Evolutionary conservation across 2,888 invertebrate genomes (phyloP), one percentile per base, ranked within the genome.

Genomic region (Chorisops tibialis): DNA sequence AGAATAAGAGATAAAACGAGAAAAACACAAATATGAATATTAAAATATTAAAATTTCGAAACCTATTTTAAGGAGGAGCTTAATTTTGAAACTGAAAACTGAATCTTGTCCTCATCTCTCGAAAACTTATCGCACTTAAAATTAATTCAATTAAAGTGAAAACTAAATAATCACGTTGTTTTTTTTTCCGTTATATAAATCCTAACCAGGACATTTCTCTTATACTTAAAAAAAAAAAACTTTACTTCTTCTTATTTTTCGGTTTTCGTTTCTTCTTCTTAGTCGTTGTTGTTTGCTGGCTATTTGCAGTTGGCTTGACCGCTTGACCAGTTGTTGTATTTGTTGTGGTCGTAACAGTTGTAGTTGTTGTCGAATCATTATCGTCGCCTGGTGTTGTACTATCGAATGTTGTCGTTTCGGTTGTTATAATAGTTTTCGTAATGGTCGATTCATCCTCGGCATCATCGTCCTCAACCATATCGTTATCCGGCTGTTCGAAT

Each of bases 191-290:
- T n/a, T n/a, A n/a, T n/a, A n/a, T n/a, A n/a, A n/a, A n/a, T 41
- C 16, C 4, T 41, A 41, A 5, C 6, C 7, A 41, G 16, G 16
- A 41, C 11, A 41, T 41, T 41, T 41, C 5, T 41, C 5, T 11
- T 47, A 47, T 7, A 16, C 1, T 12, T 47, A 19, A 18, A 12
- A 6, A 47, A 47, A 47, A 14, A 47, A 12, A 47, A 41, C 39
- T 51, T 41, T 65, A 67, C 54, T 67, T 67, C 30, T 64, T 66
- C 60, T 66, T 67, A 61, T 63, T 65, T 51, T 67, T 67, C 19
- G 63, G 63, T 56, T 67, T 67, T 56, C 66, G 63, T 61, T 66
- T 67, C 22, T 66, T 67, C 58, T 67, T 67, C 52, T 64, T 67
- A 52, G 61, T 58, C 30, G 50, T 51, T 21, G 49, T 59, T 35